Base-by-base conservation (phyloP, 2,888 invertebrate species). In the Brachycybe producta region DNA sequence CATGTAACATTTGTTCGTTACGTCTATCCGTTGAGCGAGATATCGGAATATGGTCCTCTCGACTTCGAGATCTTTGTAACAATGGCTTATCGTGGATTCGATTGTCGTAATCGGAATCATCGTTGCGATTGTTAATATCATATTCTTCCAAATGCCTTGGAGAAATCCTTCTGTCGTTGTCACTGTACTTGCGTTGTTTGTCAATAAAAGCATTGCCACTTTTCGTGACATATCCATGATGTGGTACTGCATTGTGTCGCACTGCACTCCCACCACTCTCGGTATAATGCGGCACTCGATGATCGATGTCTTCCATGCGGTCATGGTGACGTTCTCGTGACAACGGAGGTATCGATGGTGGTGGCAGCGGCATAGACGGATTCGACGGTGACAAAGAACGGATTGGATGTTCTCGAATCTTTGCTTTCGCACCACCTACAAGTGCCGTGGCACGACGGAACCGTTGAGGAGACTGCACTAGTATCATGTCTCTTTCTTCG, bases 401-500 rank as follows among this genome's bases (percentile, higher is more conserved):
- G 8, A 8, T 30, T 30, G n/a, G 32, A 30, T 30, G 8, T n/a
- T 30, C 32, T 11, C 32, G 32, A 30, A 30, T 8, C 32, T 11
- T 30, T 30, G n/a, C 32, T 30, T n/a, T 30, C 8, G 8, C 32
- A 30, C 32, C 7, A 19, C 40, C 24, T 27, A 8, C 43, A 21
- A n/a, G 28, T 8, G 40, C 5, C 30, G 30, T 17, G 43, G 43
- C n/a, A n/a, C 32, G 32, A 11, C 32, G 11, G 32, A n/a, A 11
- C n/a, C 11, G 11, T 11, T 11, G 11, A n/a, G 32, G 32, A 11
- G 46, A 35, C 27, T 46, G 46, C 36, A 46, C 46, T 15, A 46
- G 35, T n/a, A 46, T 46, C 46, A 46, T 46, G 24, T 46, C 46
- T 4, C 46, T 21, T 19, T 46, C 46, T 1, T 34, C 24, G 13